Base-by-base conservation (phyloP, 2,113 vertebrate species). In the Panthera uncia region DNA sequence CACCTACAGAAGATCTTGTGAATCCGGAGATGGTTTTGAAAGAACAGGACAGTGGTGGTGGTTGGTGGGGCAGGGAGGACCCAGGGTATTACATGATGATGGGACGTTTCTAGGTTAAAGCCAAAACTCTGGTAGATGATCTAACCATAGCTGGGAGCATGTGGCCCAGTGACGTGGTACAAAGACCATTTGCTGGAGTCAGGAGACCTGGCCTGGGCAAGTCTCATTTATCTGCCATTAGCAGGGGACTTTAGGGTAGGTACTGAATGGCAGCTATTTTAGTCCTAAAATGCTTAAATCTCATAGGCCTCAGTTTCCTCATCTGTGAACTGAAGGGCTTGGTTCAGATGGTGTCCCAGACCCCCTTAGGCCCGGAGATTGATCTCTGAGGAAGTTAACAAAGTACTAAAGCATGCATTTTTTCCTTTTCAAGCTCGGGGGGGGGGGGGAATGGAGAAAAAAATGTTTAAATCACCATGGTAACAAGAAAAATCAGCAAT, bases 401-500 rank as follows among this genome's bases (percentile, higher is more conserved):
- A 33, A 85, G 36, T 80, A 86, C 78, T 36, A 96, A 94, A 63
- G 41, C 83, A 45, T 25, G 18, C 63, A 27, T 86, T 86, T 97
- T 55, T 76, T 76, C 85, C 69, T 73, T 93, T 95, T 95, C 38
- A 73, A 81, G 93, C 69, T 45, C 29, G 27, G 36, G 79, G 21
- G 4, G 4, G 0, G 38, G 38, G 38, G 38, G 38, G 38, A n/a
- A n/a, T n/a, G 38, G 38, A 38, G 38, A 38, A 38, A 23, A 48
- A 68, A 71, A 73, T 65, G 74, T 96, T 93, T 97, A 83, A 91
- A 69, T 97, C 90, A 88, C 96, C 97, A 97, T 96, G 95, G 98
- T 81, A 98, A 97, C 96, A 50, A 96, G 83, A 96, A 94, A 97
- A 97, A 94, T 88, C 95, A 92, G 92, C 95, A 97, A 98, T 96